These are phyloP conservation scores for Prinia subflava DNA, from an alignment of 2,113 vertebrate species.

Conservation along the genomic window DNA sequence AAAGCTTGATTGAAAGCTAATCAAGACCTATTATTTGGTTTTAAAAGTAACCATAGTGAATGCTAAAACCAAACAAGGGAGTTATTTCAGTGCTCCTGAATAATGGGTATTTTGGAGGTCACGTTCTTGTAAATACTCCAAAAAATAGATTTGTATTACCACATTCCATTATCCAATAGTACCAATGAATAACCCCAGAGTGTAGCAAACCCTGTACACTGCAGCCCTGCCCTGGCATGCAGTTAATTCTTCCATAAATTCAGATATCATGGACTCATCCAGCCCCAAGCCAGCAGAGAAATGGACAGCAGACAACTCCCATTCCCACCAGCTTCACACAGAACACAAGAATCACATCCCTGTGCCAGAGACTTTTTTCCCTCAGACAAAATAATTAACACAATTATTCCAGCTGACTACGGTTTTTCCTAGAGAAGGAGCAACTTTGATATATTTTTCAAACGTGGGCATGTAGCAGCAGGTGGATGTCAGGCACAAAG, in stretches of 20 bases:
- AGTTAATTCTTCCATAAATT: not conserved
- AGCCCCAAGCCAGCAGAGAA: not conserved
- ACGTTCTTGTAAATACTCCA: not conserved
- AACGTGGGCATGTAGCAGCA: not conserved
- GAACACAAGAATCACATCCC: not conserved
- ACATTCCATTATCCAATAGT: not conserved
- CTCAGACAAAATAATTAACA: conserved; percentile 40
- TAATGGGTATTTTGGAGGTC: not conserved
- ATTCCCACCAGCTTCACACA: not conserved
- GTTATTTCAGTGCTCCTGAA: not conserved
- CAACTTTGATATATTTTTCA: not conserved
- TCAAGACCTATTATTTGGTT: not conserved
- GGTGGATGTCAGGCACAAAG: not conserved
- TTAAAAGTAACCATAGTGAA: not conserved
- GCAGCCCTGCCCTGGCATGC: not conserved
- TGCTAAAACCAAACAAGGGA: not conserved
- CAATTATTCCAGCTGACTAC: not conserved
- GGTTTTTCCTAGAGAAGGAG: not conserved
- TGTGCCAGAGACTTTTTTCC: not conserved
- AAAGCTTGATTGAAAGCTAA: not conserved
- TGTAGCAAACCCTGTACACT: not conserved
- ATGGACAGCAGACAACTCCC: not conserved
- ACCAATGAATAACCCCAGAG: not conserved
- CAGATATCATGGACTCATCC: not conserved
- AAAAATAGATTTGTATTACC: not conserved